These are phyloP conservation scores for Cepaea nemoralis DNA, from an alignment of 1,140 invertebrate genomes.

Conservation along the genomic window DNA sequence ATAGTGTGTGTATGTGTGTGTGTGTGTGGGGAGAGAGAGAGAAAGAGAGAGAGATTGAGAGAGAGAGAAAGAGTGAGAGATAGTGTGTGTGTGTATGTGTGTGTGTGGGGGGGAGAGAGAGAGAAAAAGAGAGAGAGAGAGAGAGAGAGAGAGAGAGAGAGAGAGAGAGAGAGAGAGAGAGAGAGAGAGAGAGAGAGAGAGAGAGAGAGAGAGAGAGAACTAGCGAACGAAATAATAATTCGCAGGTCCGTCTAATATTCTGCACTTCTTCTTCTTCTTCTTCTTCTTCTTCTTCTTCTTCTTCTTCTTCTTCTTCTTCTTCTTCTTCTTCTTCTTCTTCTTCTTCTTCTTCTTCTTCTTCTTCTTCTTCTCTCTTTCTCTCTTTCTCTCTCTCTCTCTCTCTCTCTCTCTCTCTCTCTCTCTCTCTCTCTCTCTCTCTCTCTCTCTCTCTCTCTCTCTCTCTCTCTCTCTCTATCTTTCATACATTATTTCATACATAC, in stretches of 20 bases:
- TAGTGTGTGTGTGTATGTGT: too few species aligned
- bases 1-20: too few species aligned
- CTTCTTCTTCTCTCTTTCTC: conserved; percentile 9
- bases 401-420: not conserved
- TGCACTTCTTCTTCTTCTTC: not conserved
- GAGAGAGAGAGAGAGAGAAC: too few species aligned
- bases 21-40: not conserved
- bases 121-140: not conserved
- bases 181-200: not conserved
- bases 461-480: not conserved
- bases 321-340: not conserved
- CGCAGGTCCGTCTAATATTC: not conserved
- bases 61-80: too few species aligned
- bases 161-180: not conserved
- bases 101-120: too few species aligned
- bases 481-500: too few species aligned
- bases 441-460: not conserved
- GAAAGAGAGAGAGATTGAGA: not conserved
- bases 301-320: not conserved
- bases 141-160: not conserved
- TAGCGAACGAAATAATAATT: too few species aligned
- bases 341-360: conserved; percentile 18
- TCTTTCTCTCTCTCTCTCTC: conserved; percentile 2
- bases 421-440: not conserved
- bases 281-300: not conserved